Evolutionary conservation across 2,888 invertebrate species (phyloP).

Genomic region (Drosophila affinis): DNA sequence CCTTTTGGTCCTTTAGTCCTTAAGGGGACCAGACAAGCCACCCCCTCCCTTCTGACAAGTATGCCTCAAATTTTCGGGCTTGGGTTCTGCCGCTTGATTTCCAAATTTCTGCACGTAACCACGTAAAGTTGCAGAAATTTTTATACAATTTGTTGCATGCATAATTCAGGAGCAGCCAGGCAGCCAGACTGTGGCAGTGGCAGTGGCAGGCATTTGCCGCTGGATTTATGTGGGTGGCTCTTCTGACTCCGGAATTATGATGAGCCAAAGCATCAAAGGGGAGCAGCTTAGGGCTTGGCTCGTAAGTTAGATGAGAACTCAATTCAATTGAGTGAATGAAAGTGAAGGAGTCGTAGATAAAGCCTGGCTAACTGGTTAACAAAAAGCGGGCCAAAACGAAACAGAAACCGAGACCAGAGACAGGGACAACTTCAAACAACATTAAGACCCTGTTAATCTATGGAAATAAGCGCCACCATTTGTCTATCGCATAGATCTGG

Average conservation of each 20-base stretch:
- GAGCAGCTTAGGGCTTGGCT: constrained; percentile 17
- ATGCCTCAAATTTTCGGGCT: constrained; percentile 64
- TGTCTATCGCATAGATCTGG: constrained; percentile 52
- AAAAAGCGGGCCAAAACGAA: constrained; percentile 8
- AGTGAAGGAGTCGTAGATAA: constrained; percentile 8
- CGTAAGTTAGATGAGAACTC: constrained; percentile 4
- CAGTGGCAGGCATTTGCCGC: constrained; percentile 47
- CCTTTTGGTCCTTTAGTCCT: constrained; percentile 32
- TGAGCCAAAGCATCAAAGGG: constrained; percentile 54
- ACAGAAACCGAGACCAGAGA: constrained; percentile 27
- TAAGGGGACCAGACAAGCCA: constrained; percentile 5
- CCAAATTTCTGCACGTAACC: constrained; percentile 80
- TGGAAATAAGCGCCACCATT: constrained; percentile 73
- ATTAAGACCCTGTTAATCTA: constrained; percentile 65
- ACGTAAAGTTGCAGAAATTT: constrained; percentile 78
- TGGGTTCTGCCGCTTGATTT: constrained; percentile 61
- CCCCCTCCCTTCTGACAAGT: constrained; percentile 44
- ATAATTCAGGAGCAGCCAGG: constrained; percentile 78
- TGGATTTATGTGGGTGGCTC: constrained; percentile 70
- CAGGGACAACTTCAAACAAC: constrained; percentile 44
- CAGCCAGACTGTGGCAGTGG: constrained; percentile 47
- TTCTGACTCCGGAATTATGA: constrained; percentile 74
- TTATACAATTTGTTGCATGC: constrained; percentile 82
- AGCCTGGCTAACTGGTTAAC: no score
- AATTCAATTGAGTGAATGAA: constrained; percentile 23